phyloP scores from a whole-genome alignment of 2,797 vertebrate species.

The Etheostoma perlongum region DNA sequence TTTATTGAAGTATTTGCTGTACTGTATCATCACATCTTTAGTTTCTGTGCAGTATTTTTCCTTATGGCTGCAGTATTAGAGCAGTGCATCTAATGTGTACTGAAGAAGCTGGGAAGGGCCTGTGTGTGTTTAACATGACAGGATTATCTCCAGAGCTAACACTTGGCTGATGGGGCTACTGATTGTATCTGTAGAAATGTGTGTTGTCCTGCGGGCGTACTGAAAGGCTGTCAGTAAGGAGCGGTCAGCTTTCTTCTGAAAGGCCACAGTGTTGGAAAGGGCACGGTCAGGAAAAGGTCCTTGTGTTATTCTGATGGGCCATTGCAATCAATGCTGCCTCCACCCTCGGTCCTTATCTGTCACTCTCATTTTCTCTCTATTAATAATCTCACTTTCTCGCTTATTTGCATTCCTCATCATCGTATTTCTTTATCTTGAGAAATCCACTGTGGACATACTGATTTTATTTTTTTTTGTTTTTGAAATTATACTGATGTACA shows the following conservation, averaged over 20 bases:
- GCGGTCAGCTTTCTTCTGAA: constrained; percentile 64
- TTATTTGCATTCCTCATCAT: constrained; percentile 48
- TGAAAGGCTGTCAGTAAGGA: constrained; percentile 72
- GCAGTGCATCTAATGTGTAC: constrained; percentile 38
- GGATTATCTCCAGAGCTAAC: constrained; percentile 64
- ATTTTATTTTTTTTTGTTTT: neutral
- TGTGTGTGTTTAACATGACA: constrained; percentile 63
- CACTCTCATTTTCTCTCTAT: constrained; percentile 45
- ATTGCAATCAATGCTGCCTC: constrained; percentile 59
- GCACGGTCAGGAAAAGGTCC: constrained; percentile 68
- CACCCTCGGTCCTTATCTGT: constrained; percentile 40
- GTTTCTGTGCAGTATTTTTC: neutral
- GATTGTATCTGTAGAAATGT: constrained; percentile 72
- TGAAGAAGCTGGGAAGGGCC: constrained; percentile 33
- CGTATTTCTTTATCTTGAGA: constrained; percentile 42
- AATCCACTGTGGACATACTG: constrained; percentile 26
- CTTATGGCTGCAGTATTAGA: constrained; percentile 28
- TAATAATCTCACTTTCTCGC: constrained; percentile 40
- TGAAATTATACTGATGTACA: constrained; percentile 40
- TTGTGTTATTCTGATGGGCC: constrained; percentile 55
- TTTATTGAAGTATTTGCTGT: constrained; percentile 18
- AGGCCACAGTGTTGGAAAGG: constrained; percentile 71
- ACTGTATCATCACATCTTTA: constrained; percentile 16
- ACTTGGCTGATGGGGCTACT: constrained; percentile 53
- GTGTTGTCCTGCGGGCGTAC: constrained; percentile 75